Evolutionary conservation across 1,140 invertebrate species (phyloP).

Genomic region (Melanaphis sacchari): DNA sequence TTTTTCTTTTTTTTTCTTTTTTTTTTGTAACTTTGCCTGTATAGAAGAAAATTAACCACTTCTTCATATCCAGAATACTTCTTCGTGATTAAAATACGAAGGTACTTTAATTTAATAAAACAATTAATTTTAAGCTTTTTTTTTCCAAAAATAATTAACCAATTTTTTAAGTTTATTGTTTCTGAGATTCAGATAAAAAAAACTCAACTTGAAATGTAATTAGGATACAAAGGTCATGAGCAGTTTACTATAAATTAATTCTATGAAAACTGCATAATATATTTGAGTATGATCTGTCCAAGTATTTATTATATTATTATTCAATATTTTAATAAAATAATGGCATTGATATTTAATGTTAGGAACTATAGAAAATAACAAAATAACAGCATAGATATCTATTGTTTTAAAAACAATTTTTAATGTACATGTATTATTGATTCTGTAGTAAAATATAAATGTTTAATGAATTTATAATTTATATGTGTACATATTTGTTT

Average conservation of each 20-base stretch:
- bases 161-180: background rate
- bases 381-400: too few relatives aligned
- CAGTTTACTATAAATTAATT: background rate
- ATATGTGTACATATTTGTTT: too few relatives aligned
- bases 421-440: too few relatives aligned
- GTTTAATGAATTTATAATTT: too few relatives aligned
- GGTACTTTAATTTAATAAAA: background rate
- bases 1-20: too few relatives aligned
- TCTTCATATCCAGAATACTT: background rate
- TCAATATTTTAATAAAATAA: background rate
- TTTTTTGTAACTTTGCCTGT: background rate
- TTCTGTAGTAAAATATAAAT: too few relatives aligned
- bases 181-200: background rate
- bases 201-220: background rate
- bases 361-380: too few relatives aligned
- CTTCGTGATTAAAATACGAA: conserved; percentile 3
- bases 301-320: background rate
- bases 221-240: background rate
- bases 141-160: background rate
- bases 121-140: background rate
- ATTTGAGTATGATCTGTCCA: background rate
- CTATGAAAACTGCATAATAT: background rate
- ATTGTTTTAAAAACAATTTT: too few relatives aligned
- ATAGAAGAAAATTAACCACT: background rate
- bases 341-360: too few relatives aligned